Evolutionary conservation across 2,888 invertebrate species (phyloP), one percentile per base, ranked within the genome.

Genomic region (Sphecodes monilicornis): DNA sequence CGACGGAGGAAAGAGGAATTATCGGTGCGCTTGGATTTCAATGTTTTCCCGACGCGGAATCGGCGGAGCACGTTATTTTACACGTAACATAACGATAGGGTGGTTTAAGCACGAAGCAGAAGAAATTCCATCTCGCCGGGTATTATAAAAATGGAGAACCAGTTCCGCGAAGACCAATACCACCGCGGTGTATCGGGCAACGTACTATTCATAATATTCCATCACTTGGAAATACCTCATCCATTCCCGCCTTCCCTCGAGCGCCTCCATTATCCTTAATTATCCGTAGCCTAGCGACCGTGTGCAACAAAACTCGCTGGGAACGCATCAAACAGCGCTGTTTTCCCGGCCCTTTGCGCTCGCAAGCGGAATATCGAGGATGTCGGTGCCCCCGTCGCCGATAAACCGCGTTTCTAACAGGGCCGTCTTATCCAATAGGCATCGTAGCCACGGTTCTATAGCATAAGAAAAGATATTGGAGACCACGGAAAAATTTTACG

Each of bases 241-340:
- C 84, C 82, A 90, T 90, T 87, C 85, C 84, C 84, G 88, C 86
- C 89, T 88, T 87, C 83, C 89, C 89, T 80, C 87, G 76, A 83
- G 90, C 90, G 74, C 87, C 90, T 88, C 89, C 88, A 90, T 89
- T 91, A 90, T 89, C 91, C 89, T 88, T 91, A 91, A 91, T 91
- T 91, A 91, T 86, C 84, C 83, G 82, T 86, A 85, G 60, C 78
- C 86, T 81, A 85, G 89, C 80, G 90, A 86, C 82, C 85, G 50
- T 50, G 86, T 78, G 85, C 90, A 90, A 82, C 83, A 78, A 88
- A 86, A 83, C 80, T 84, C 64, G 29, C 82, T 70, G 81, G 69
- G 89, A 86, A 78, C 73, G 76, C 39, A 50, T 73, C 71, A 26
- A 54, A 76, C 77, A 46, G 22, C 66, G 66, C 70, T 78, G 76